Base-by-base conservation (phyloP, 2,888 invertebrate species). In the Pheosia tremula region DNA sequence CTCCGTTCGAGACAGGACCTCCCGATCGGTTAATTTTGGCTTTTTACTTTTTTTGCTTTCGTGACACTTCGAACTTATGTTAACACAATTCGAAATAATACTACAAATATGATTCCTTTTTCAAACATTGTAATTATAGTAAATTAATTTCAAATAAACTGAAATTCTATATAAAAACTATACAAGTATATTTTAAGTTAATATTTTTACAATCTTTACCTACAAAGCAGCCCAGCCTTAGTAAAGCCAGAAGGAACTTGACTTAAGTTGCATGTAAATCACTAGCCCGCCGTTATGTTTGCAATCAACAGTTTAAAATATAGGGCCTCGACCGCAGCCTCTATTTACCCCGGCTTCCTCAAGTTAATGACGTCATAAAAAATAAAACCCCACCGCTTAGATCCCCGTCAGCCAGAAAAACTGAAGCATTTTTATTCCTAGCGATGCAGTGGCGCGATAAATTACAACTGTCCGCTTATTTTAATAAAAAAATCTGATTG, bases 311-410 rank as follows among this genome's bases (percentile, higher is more conserved):
- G 83, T 85, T 89, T 83, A 79, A 85, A 88, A 84, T 82, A 70
- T 72, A 74, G 66, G 66, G 56, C 73, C 69, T 61, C 74, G 78
- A 91, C 90, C 90, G 85, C 91, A 90, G 84, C 83, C 84, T 86
- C 81, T 83, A 82, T 85, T 87, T 85, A 80, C 84, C 81, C 83
- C 77, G 75, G 80, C 86, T 90, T 92, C 91, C 91, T 90, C 78
- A 67, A 84, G 83, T 87, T 92, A 91, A 91, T 91, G 89, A 91
- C 83, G 85, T 88, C 90, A 87, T 89, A 89, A 90, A 91, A 90
- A 89, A 87, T 89, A 89, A 90, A 91, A 90, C 87, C 82, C 82
- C 78, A 78, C 78, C 83, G 82, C 77, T 82, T 79, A 86, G 80
- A 81, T 78, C 83, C 82, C 80, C 78, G 62, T 76, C 75, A 77